Evolutionary conservation across 1,140 invertebrate species (phyloP), one percentile per base, ranked within the genome.

Genomic region (Drusus annulatus): DNA sequence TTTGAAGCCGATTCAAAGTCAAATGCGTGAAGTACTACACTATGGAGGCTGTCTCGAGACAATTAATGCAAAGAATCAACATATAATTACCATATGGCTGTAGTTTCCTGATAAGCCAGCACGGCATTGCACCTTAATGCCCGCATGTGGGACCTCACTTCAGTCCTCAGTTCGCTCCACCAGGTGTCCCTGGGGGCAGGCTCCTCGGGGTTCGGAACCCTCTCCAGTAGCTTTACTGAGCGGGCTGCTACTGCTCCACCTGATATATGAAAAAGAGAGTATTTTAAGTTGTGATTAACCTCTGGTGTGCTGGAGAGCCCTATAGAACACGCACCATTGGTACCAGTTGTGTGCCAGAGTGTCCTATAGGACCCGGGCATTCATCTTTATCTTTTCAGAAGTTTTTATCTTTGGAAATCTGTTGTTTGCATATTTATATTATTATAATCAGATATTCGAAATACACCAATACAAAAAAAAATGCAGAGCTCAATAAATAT

Each of bases 121-220:
- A 99, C 96, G n/a, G 97, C 96, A 87, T 98, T 97, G 84, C 98
- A 99, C 13, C 94, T 94, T 50, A 99, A 89, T 17, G 97, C 94
- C 75, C 96, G 91, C 4, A 96, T 95, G 87, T 99, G 97, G 6
- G 96, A 97, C 2, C 97, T 90, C 76, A 99, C 94, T 92, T 99
- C 98, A 89, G 97, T 97, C 58, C 98, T 90, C 13, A 99, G 90
- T 89, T 99, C 97, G 0, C 94, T 97, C 97, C 97, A 99, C 97
- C 98, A 99, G 7, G 93, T 93, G 86, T 98, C 97, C 51, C 98
- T 91, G 0, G 96, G 94, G 86, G 98, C 96, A 1, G 96, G 95
- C 86, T 98, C 97, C 87, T 97, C 96, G 78, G 93, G 87, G 87
- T 94, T 95, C 16, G 93, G 93, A 54, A 96, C 95, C 80, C 94